A percentile compares a stretch with the other conserved stretches of the same genome.
phyloP scores from a whole-genome alignment of 2,797 vertebrate genomes.

The Lophotriccus pileatus region DNA sequence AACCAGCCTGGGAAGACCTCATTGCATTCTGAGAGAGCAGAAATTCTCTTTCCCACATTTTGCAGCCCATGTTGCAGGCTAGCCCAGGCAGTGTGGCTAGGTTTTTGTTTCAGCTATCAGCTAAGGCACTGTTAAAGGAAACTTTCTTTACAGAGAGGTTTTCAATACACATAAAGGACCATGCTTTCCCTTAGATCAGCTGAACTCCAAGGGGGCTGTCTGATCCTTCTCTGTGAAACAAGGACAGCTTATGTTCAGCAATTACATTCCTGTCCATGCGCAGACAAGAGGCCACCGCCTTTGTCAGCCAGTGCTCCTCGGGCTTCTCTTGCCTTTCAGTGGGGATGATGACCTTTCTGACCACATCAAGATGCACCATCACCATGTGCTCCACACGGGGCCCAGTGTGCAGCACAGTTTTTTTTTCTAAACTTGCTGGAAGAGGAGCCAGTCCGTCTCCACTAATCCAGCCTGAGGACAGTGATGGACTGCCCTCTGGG shows the following conservation, averaged over 20 bases:
- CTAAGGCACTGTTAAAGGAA: constrained; percentile 42
- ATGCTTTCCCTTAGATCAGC: constrained; percentile 31
- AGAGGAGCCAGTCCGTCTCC: constrained; percentile 42
- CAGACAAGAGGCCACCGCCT: constrained; percentile 55
- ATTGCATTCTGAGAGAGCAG: background rate
- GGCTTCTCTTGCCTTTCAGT: constrained; percentile 47
- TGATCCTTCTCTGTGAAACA: constrained; percentile 53
- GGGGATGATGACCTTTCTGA: constrained; percentile 47
- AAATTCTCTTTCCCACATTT: constrained; percentile 45
- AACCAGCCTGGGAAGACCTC: background rate
- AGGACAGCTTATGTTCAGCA: constrained; percentile 64
- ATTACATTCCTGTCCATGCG: constrained; percentile 39
- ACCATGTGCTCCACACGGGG: constrained; percentile 35
- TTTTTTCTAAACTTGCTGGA: background rate
- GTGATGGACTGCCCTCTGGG: constrained; percentile 59
- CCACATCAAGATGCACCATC: constrained; percentile 54
- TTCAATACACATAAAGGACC: background rate
- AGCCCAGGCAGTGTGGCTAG: background rate
- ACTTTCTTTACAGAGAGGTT: constrained; percentile 24
- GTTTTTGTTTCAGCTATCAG: constrained; percentile 50
- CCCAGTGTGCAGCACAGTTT: background rate
- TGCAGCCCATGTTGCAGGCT: constrained; percentile 26
- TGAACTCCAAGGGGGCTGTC: constrained; percentile 31
- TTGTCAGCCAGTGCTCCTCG: constrained; percentile 19
- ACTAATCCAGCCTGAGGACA: constrained; percentile 15